Conservation (phyloP, 2,888 invertebrate species). For the Lasioglossum calceatum region DNA sequence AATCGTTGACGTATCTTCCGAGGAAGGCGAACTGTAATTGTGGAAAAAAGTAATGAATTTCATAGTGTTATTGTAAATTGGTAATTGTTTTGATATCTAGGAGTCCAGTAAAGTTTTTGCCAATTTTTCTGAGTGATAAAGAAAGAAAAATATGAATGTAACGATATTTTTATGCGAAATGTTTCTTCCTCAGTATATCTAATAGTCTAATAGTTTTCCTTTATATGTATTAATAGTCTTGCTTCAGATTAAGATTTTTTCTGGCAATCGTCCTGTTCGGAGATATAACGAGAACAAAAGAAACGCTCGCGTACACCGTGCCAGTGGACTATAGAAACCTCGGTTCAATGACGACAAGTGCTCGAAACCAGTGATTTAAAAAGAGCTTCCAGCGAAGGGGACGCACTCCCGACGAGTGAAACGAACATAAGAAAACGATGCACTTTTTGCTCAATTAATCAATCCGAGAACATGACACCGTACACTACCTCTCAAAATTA, state of each 20-base stretch:
- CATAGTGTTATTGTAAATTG: background rate
- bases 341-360: background rate
- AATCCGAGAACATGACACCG: background rate
- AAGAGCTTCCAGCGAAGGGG: constrained; percentile 36
- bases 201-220: background rate
- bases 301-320: background rate
- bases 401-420: background rate
- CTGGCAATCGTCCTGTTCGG: background rate
- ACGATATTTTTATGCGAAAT: background rate
- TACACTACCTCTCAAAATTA: constrained; percentile 3
- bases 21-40: background rate
- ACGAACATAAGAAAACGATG: background rate
- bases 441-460: background rate
- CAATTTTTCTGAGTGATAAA: background rate
- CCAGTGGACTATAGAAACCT: background rate
- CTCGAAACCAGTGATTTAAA: constrained; percentile 1
- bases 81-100: background rate
- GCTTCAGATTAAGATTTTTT: background rate
- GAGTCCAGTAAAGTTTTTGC: background rate
- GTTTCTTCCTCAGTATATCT: background rate
- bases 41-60: background rate
- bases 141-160: background rate
- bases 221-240: background rate
- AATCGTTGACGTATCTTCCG: background rate
- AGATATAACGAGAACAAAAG: background rate